Percentiles rank a stretch among this genome's conserved stretches.
Evolutionary conservation across 2,113 vertebrate species (phyloP).

Genomic region (Hyperopisus bebe): DNA sequence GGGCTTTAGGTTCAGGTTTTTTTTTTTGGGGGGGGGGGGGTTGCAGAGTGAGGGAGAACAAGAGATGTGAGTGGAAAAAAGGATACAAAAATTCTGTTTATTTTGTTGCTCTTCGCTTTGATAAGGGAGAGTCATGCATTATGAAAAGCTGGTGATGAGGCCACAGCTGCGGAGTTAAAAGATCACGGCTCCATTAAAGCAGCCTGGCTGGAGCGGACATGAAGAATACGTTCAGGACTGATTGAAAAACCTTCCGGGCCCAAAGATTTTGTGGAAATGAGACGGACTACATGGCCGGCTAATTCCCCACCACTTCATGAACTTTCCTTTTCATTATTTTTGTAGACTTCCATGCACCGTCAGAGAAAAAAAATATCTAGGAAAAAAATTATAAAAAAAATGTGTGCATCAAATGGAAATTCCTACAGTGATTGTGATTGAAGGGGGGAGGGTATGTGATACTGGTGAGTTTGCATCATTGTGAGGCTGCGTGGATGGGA

Average conservation of each 20-base stretch:
- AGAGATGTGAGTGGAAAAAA: neutral
- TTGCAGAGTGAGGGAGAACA: neutral
- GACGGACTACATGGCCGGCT: conserved; percentile 33
- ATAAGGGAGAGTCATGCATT: conserved; percentile 39
- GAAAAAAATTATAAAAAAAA: conserved; percentile 48
- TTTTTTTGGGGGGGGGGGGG: neutral
- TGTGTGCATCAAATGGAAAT: neutral
- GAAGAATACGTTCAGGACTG: conserved; percentile 17
- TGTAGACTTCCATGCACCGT: conserved; percentile 49
- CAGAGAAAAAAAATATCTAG: conserved; percentile 39
- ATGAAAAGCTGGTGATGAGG: conserved; percentile 46
- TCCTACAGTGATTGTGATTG: neutral
- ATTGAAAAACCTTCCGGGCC: conserved; percentile 24
- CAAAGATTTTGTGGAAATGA: conserved; percentile 31
- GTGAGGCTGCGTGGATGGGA: neutral
- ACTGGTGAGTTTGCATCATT: neutral
- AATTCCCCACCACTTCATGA: conserved; percentile 51
- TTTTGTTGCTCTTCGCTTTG: conserved; percentile 33
- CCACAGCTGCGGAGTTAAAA: conserved; percentile 38
- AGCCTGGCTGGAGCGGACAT: conserved; percentile 21
- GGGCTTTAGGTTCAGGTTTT: neutral
- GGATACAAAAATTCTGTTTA: conserved; percentile 27
- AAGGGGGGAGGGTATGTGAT: neutral
- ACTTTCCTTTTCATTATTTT: conserved; percentile 39
- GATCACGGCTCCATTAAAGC: conserved; percentile 43